Conservation (phyloP, 1,140 invertebrate species). For the Drosophila yakuba region DNA sequence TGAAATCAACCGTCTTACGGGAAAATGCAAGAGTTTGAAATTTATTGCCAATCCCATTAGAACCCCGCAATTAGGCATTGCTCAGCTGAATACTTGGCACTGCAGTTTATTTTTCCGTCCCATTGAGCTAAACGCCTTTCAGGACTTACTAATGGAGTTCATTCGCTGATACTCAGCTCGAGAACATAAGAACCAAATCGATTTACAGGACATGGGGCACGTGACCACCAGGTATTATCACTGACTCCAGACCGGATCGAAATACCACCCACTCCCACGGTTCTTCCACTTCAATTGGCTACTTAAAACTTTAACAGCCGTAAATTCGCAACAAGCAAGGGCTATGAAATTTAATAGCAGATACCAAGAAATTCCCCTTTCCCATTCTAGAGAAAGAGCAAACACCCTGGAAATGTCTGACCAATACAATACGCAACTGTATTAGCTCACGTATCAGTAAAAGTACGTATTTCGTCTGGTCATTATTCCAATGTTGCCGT, state of each 20-base stretch:
- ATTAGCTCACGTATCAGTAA: slow-evolving; percentile 72
- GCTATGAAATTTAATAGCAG: slow-evolving; percentile 80
- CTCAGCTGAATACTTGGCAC: neutral
- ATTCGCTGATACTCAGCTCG: slow-evolving; percentile 28
- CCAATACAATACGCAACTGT: slow-evolving; percentile 70
- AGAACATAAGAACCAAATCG: slow-evolving; percentile 38
- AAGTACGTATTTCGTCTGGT: slow-evolving; percentile 22
- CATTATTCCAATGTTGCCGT: slow-evolving; percentile 25
- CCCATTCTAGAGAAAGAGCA: neutral
- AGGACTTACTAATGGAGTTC: slow-evolving; percentile 33
- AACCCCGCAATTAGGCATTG: slow-evolving; percentile 13
- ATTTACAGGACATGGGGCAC: slow-evolving; percentile 51
- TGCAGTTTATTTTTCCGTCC: slow-evolving; percentile 21
- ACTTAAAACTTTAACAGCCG: slow-evolving; percentile 76
- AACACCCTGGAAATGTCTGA: slow-evolving; percentile 28
- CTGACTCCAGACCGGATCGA: slow-evolving; percentile 6
- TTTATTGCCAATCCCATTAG: slow-evolving; percentile 16
- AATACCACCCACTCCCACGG: slow-evolving; percentile 1
- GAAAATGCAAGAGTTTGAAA: neutral
- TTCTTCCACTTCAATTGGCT: slow-evolving; percentile 54
- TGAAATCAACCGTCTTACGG: neutral
- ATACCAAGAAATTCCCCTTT: slow-evolving; percentile 18
- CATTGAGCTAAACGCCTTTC: slow-evolving; percentile 41
- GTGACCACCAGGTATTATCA: slow-evolving; percentile 43
- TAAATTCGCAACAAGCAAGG: slow-evolving; percentile 74